These are phyloP conservation scores for Rotaria socialis DNA, from an alignment of 2,888 invertebrate species.

Conservation along the genomic window DNA sequence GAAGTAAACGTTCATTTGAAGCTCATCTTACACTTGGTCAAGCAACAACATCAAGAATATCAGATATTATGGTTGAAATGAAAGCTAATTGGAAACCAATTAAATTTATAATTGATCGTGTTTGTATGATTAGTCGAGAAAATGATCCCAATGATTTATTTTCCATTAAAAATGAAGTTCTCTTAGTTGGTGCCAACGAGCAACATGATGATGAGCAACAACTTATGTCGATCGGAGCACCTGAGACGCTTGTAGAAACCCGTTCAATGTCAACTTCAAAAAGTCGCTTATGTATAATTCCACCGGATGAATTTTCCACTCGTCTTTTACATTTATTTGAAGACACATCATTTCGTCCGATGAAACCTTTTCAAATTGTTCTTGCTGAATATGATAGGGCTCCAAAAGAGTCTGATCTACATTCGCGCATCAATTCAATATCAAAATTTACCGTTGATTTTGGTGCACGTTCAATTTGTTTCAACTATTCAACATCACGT, in stretches of 20 bases:
- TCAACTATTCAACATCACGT: not conserved
- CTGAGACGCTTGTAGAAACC: too few species aligned
- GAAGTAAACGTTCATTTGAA: slow-evolving; percentile 20
- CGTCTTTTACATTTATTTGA: not conserved
- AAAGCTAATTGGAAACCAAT: slow-evolving; percentile 43
- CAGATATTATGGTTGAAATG: not conserved
- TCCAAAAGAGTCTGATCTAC: not conserved
- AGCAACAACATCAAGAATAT: not conserved
- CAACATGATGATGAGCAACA: not conserved
- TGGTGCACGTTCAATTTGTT: not conserved
- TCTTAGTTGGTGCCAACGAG: not conserved
- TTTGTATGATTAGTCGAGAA: slow-evolving; percentile 46
- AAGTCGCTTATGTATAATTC: not conserved
- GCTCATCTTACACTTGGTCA: slow-evolving; percentile 47
- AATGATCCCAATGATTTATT: slow-evolving; percentile 22
- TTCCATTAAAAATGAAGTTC: not conserved
- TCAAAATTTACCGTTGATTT: not conserved
- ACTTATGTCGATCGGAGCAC: not conserved
- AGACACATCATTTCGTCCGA: not conserved
- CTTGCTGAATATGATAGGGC: not conserved
- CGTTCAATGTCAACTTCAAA: not conserved
- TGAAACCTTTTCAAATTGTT: not conserved
- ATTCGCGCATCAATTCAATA: not conserved
- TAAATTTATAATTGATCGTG: slow-evolving; percentile 38
- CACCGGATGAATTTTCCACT: slow-evolving; percentile 12